These are phyloP conservation scores for Zeugodacus cucurbitae DNA, from an alignment of 1,140 invertebrate genomes.

Conservation along the genomic window DNA sequence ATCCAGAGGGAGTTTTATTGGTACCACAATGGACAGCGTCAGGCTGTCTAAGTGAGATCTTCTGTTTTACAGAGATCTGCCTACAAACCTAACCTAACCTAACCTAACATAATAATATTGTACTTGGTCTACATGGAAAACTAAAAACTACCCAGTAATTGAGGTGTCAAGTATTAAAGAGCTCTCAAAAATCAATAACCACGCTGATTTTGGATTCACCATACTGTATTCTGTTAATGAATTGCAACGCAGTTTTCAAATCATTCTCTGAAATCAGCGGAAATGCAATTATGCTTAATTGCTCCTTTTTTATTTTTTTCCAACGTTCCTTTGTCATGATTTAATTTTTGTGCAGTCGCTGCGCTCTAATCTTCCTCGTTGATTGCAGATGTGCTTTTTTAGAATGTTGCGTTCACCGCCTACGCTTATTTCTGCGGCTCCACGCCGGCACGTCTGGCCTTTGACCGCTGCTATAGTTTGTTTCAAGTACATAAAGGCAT, in stretches of 20 bases:
- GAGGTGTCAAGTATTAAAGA: too few species aligned
- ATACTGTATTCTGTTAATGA: background rate
- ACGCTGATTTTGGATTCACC: too few species aligned
- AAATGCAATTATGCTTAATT: background rate
- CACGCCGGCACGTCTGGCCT: background rate
- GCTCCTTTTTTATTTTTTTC: background rate
- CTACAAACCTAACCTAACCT: too few species aligned
- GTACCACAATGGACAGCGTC: too few species aligned
- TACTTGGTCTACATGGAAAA: too few species aligned
- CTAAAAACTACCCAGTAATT: too few species aligned
- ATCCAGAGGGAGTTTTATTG: too few species aligned
- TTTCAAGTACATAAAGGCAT: background rate
- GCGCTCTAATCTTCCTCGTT: background rate
- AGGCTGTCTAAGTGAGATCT: too few species aligned
- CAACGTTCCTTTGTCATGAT: conserved; percentile 17
- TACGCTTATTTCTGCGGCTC: background rate
- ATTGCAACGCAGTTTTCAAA: background rate
- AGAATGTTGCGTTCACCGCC: background rate
- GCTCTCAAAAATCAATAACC: too few species aligned
- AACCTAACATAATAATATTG: too few species aligned
- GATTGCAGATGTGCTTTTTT: background rate
- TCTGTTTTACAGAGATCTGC: too few species aligned
- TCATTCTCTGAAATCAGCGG: background rate
- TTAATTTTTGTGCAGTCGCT: background rate
- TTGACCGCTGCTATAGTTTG: background rate